Evolutionary conservation across 2,113 vertebrate genomes (phyloP), one percentile per base, ranked within the genome.

Genomic region (Uria aalge): DNA sequence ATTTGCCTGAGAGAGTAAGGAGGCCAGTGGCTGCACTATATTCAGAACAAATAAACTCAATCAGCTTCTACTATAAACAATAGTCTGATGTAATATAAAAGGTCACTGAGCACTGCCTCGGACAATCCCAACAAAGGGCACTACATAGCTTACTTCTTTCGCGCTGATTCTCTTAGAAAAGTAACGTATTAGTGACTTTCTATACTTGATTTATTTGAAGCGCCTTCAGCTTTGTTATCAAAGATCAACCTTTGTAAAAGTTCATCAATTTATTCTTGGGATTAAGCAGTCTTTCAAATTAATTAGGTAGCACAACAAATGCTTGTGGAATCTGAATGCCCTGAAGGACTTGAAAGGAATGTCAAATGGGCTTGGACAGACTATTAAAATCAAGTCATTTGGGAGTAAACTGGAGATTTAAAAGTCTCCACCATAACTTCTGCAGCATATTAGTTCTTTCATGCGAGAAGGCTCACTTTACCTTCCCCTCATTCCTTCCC

Each of bases 301-400:
- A 95, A 91, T 85, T 92, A 82, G 60, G 48, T 55, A 74, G 67
- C 88, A 66, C 50, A 85, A 89, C 62, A 96, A 93, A 91, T 68
- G 47, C 57, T 41, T 79, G 73, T 77, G 30, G 55, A 91, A 91
- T 66, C 55, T 77, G 59, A 87, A 93, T 88, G 71, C 66, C 66
- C 76, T 17, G 45, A 73, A 85, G 48, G 69, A 72, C 32, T 66
- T 53, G 47, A 89, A 92, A 78, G 24, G 78, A 94, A 93, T 84
- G 30, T 47, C 47, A 89, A 69, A 68, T 82, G 17, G 9, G 10
- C 82, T 96, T 76, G 77, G 66, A 92, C n/a, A 87, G 53, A n/a
- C 26, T 86, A 89, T 81, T 93, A 92, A 89, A 94, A 85, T 77
- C 41, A 92, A 82, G 73, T 64, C 36, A 71, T 80, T 92, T 71